These are phyloP conservation scores for Drosophila erecta DNA, from an alignment of 1,140 invertebrate species.

Conservation along the genomic window DNA sequence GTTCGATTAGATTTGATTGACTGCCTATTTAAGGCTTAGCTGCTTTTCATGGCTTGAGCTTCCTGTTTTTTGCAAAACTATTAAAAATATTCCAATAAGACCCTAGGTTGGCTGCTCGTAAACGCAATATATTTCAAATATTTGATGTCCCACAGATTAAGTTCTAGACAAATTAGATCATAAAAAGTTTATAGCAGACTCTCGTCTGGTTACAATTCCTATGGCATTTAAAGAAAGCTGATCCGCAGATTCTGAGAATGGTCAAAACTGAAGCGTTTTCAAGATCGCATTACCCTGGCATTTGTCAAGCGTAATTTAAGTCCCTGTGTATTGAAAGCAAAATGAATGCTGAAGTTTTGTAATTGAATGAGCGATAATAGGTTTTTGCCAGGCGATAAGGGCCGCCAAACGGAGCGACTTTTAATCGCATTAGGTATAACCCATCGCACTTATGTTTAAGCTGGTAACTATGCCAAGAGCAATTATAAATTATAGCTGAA, in stretches of 20 bases:
- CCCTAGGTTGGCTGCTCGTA: too few relatives aligned
- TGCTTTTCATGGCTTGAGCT: background rate
- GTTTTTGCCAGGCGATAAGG: background rate
- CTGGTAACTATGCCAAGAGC: background rate
- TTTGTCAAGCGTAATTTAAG: background rate
- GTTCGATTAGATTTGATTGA: constrained; percentile 30
- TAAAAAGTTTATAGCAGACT: background rate
- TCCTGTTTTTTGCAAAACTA: constrained; percentile 3
- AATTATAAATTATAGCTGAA: background rate
- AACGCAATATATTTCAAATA: background rate
- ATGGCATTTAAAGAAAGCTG: background rate
- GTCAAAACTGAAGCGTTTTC: background rate
- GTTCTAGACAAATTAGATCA: background rate
- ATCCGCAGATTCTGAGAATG: too few relatives aligned
- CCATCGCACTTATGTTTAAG: too few relatives aligned
- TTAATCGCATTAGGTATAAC: background rate
- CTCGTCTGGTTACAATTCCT: background rate
- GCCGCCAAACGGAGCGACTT: background rate
- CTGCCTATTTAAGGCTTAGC: constrained; percentile 14
- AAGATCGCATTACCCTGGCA: constrained; percentile 1
- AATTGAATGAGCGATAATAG: background rate
- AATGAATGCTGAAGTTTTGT: background rate
- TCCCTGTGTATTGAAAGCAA: background rate
- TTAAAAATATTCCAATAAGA: too few relatives aligned
- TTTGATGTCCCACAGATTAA: background rate